Base-by-base conservation (phyloP, 2,113 vertebrate genomes). In the Pimephales promelas region DNA sequence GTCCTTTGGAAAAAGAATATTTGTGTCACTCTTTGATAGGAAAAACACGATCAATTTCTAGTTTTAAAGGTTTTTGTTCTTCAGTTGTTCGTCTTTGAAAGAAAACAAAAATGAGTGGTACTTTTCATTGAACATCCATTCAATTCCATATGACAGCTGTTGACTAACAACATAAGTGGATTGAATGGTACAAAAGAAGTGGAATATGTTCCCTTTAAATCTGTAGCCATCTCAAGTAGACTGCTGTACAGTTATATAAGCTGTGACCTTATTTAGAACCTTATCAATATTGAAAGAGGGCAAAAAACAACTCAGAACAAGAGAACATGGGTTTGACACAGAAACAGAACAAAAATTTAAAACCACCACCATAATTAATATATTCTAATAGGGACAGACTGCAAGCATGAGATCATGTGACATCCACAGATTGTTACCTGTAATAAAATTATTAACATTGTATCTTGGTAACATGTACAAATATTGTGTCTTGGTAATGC, bases 281-380 rank as follows among this genome's bases (percentile, higher is more conserved):
- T 81, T 59, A 81, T 76, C 71, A 86, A 81, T 84, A 84, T 71
- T 82, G 22, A 81, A 47, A 80, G n/a, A 13, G 28, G 34, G 31
- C 28, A 18, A 66, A 52, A 49, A 40, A 10, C 66, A 26, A 62
- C 20, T 62, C 59, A 34, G 72, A 52, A 83, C 28, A 34, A 43
- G 43, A 43, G 26, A 64, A 59, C 16, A 26, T 31, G 68, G 9
- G 14, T 77, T 66, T 10, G 11, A 72, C 40, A 52, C 47, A 75
- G 45, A 74, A 74, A 52, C 54, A 49, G 6, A 49, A 47, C 28
- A 49, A 61, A 82, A n/a, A 64, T 36, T 26, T 13, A 54, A 49
- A 24, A 68, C 34, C n/a, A 34, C 9, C 49, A 36, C 7, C 26
- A 36, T 8, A 43, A 43, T 22, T 10, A 68, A 36, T 28, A 24